A percentile compares a stretch with the other conserved stretches of the same genome.
Conservation (phyloP, 1,140 invertebrate species). For the Caerostris extrusa region DNA sequence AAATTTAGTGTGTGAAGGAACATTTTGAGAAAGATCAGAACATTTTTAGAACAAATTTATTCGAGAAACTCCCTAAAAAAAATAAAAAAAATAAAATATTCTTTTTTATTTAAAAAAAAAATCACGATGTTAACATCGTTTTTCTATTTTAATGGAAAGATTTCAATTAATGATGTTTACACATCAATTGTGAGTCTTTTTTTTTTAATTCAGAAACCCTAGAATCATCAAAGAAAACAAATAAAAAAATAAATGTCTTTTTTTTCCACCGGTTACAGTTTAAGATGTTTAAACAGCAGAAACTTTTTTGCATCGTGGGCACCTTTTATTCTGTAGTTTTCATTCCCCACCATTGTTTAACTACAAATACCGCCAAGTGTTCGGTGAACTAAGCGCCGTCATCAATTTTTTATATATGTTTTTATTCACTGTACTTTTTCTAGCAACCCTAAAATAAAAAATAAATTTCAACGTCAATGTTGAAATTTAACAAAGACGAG, state of each 20-base stretch:
- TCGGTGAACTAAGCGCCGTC: conserved; percentile 10
- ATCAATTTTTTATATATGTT: background rate
- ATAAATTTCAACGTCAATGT: conserved; percentile 24
- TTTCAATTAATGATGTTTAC: background rate
- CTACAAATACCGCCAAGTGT: conserved; percentile 34
- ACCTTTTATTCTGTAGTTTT: background rate
- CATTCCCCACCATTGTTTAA: conserved; percentile 18
- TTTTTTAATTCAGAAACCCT: background rate
- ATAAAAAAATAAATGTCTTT: background rate
- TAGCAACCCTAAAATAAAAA: background rate
- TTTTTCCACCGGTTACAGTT: background rate
- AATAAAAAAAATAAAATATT: too few species aligned
- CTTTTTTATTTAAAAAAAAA: too few species aligned
- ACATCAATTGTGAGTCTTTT: background rate
- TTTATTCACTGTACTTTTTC: background rate
- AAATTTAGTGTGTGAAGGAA: too few species aligned
- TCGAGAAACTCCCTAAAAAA: too few species aligned
- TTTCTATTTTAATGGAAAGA: too few species aligned
- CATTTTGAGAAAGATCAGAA: too few species aligned
- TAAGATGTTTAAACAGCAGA: conserved; percentile 18
- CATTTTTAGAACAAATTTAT: too few species aligned
- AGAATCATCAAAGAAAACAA: background rate
- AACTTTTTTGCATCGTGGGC: conserved; percentile 44
- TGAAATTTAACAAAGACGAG: background rate
- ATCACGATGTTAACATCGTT: too few species aligned